Evolutionary conservation across 2,113 vertebrate genomes (phyloP).

Genomic region (Otocyon megalotis): DNA sequence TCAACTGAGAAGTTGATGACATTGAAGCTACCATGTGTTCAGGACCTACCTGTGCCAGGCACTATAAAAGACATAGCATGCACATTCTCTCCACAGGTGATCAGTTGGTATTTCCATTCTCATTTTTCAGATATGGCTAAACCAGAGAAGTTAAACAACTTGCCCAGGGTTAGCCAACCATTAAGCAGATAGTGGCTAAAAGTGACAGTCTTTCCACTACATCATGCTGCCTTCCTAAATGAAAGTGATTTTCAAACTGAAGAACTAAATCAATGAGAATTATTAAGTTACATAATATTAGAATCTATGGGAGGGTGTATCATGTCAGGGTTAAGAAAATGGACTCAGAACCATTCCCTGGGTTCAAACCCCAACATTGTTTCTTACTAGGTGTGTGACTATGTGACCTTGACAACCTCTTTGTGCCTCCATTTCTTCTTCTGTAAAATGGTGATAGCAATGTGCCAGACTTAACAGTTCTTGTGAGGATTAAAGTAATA

Average conservation of each 20-base stretch:
- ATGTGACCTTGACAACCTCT: background rate
- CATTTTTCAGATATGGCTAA: slow-evolving; percentile 58
- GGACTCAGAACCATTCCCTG: background rate
- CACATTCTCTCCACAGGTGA: background rate
- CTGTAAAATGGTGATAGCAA: background rate
- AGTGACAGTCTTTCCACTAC: slow-evolving; percentile 4
- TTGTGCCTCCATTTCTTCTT: slow-evolving; percentile 33
- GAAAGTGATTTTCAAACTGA: slow-evolving; percentile 46
- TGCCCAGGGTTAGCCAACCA: background rate
- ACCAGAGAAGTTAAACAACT: slow-evolving; percentile 20
- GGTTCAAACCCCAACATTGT: background rate
- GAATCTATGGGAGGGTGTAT: background rate
- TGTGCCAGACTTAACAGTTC: background rate
- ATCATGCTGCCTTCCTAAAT: background rate
- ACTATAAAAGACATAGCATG: background rate
- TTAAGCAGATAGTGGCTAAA: slow-evolving; percentile 39
- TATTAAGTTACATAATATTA: background rate
- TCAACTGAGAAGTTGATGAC: background rate
- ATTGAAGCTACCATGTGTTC: background rate
- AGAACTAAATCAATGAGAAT: slow-evolving; percentile 12
- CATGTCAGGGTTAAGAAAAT: background rate
- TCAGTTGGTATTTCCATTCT: slow-evolving; percentile 7
- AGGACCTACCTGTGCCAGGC: background rate
- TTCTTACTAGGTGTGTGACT: background rate
- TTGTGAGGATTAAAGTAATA: background rate